phyloP scores from a whole-genome alignment of 1,140 invertebrate genomes.

The roundworm (Caenorhabditis elegans) region WBcel235 BX284602.5:10151001-10151500 shows the following conservation, averaged over 20 bases:
- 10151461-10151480: not conserved
- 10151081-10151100: too few species aligned
- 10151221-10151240: not conserved
- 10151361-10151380: slow-evolving; percentile 24
- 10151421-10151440: slow-evolving; percentile 6
- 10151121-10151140: not conserved
- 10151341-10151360: not conserved
- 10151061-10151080: too few species aligned
- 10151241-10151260: slow-evolving; percentile 27
- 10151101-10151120: too few species aligned
- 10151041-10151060: too few species aligned
- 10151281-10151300: not conserved
- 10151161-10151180: slow-evolving; percentile 8
- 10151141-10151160: not conserved
- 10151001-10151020: too few species aligned
- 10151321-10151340: not conserved
- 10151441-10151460: slow-evolving; percentile 29
- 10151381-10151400: not conserved
- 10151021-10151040: too few species aligned
- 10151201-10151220: not conserved
- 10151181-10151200: not conserved
- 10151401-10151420: not conserved
- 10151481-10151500: too few species aligned
- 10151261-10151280: not conserved
- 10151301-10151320: slow-evolving; percentile 26